These are phyloP conservation scores for Acrobasis consociella DNA, from an alignment of 2,888 invertebrate species.

Conservation along the genomic window DNA sequence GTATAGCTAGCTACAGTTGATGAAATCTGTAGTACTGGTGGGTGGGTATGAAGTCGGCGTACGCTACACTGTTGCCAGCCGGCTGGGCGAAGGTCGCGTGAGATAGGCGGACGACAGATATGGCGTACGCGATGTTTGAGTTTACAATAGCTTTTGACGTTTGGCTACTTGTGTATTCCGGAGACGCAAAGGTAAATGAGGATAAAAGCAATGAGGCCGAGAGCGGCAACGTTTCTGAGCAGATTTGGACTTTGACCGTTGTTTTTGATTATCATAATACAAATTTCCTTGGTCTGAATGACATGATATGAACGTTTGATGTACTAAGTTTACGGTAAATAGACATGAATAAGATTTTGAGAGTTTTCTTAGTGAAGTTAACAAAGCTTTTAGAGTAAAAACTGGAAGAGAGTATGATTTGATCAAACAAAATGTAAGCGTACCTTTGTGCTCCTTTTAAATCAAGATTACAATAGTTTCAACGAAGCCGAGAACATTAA, in stretches of 20 bases:
- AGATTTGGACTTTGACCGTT: background rate
- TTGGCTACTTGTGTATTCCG: slow-evolving; percentile 14
- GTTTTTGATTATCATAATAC: background rate
- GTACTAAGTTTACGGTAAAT: no score
- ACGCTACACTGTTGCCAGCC: slow-evolving; percentile 73
- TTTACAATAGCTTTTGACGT: slow-evolving; percentile 13
- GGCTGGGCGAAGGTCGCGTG: slow-evolving; percentile 71
- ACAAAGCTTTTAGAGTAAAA: no score
- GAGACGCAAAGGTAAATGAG: background rate
- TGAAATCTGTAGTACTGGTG: slow-evolving; percentile 52
- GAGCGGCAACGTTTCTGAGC: background rate
- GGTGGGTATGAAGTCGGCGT: slow-evolving; percentile 49
- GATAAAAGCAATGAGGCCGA: background rate
- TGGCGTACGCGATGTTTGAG: slow-evolving; percentile 21
- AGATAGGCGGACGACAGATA: slow-evolving; percentile 21
- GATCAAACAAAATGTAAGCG: background rate
- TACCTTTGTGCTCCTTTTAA: background rate
- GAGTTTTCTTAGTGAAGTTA: no score
- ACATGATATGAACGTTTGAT: no score
- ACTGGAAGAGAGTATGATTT: no score
- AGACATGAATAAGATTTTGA: no score
- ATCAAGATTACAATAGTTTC: background rate
- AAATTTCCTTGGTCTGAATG: no score
- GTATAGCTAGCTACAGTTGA: slow-evolving; percentile 53
- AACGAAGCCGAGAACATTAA: background rate